Evolutionary conservation across 2,113 vertebrate genomes (phyloP).

Genomic region (Oncorhynchus nerka): DNA sequence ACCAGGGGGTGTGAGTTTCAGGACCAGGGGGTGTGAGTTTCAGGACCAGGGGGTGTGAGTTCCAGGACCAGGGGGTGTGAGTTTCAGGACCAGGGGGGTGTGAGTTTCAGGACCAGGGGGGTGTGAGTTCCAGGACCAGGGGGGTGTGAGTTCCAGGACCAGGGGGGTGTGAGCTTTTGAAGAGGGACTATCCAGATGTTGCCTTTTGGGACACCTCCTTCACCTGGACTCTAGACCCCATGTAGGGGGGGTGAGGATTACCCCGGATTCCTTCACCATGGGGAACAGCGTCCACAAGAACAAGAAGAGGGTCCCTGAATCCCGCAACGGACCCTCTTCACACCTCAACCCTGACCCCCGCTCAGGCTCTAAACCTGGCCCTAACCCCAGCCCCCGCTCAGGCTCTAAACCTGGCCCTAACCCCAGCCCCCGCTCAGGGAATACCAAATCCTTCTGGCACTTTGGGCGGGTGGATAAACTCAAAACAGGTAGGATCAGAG

Average conservation of each 20-base stretch:
- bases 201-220: constrained; percentile 1
- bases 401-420: constrained; percentile 13
- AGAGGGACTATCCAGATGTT: neutral
- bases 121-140: too few species aligned
- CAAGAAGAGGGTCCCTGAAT: constrained; percentile 74
- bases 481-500: constrained; percentile 75
- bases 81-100: too few species aligned
- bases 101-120: too few species aligned
- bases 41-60: neutral
- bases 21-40: too few species aligned
- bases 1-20: neutral
- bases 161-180: too few species aligned
- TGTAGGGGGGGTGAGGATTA: constrained; percentile 20
- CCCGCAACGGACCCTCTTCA: constrained; percentile 17
- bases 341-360: neutral
- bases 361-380: constrained; percentile 5
- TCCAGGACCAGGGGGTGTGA: neutral
- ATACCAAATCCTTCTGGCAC: constrained; percentile 75
- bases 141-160: neutral
- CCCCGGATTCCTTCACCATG: constrained; percentile 67
- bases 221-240: constrained; percentile 37
- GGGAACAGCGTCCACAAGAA: constrained; percentile 88
- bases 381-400: constrained; percentile 4
- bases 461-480: constrained; percentile 73
- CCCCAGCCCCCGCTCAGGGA: constrained; percentile 36